phyloP scores from a whole-genome alignment of 2,797 vertebrate species.

The Cyclura pinguis region DNA sequence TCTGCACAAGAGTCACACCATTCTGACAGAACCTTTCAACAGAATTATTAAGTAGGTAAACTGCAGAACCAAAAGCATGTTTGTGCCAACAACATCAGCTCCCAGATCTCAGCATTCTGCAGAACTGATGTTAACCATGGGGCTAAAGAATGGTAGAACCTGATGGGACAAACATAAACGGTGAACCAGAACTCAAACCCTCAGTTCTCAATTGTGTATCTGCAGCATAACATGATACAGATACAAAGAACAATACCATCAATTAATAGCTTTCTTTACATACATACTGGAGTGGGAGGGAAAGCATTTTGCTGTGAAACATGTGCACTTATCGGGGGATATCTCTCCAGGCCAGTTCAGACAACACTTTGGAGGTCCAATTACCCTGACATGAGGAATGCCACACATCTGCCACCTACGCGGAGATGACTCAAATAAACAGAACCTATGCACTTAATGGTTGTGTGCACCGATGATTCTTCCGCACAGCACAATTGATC shows the following conservation, averaged over 20 bases:
- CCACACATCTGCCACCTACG: background rate
- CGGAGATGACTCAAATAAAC: background rate
- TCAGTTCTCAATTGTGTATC: conserved; percentile 7
- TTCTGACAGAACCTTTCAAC: conserved; percentile 40
- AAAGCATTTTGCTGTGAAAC: conserved; percentile 69
- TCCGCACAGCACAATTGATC: background rate
- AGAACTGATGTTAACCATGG: conserved; percentile 44
- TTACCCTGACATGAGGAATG: background rate
- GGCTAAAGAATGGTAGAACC: conserved; percentile 33
- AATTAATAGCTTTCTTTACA: conserved; percentile 73
- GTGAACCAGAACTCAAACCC: conserved; percentile 42
- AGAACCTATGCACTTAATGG: background rate
- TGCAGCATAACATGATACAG: conserved; percentile 49
- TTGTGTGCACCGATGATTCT: background rate
- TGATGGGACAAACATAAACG: background rate
- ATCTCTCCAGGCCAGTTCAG: conserved; percentile 48
- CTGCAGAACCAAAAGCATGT: background rate
- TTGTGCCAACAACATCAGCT: accelerated
- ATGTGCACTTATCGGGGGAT: conserved; percentile 76
- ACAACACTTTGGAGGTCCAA: background rate
- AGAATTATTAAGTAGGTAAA: conserved; percentile 36
- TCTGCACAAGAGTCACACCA: background rate
- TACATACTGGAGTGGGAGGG: conserved; percentile 67
- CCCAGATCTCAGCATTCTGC: background rate
- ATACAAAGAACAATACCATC: conserved; percentile 67